Evolutionary conservation across 2,888 invertebrate species (phyloP), one percentile per base, ranked within the genome.

Genomic region (Doris montereyensis): DNA sequence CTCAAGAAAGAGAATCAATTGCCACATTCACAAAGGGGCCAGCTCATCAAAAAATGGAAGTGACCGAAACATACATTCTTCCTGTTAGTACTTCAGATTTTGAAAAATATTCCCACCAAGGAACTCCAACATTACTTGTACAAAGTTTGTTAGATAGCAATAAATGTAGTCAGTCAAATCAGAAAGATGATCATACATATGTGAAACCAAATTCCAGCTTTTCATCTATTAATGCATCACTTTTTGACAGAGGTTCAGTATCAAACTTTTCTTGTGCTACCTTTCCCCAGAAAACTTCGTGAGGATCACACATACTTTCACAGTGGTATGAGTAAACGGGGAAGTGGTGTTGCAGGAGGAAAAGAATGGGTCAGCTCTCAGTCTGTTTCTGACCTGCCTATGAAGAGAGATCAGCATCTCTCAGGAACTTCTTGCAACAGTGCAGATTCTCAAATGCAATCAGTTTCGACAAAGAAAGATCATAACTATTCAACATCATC

Each of bases 251-350:
- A 28, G 17, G 26, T 10, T 68, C 21, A 24, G 75, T 2, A 35
- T 75, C 52, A 4, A 0, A 21, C 10, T 79, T 71, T 58, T 79
- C 79, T 35, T 79, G 75, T 21, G 75, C 79, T 13, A 79, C 79
- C 41, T 79, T 79, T 41, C 79, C 79, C 17, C 21, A 76, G 10
- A 70, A 79, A 79, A 52, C 62, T 71, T 67, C 60, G 79, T 58
- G 79, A 79, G 0, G 79, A 79, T 71, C 79, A 79, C 57, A 79
- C 79, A 3, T 79, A 79, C 52, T 79, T 79, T 71, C 75, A 76
- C 17, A 79, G 79, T 71, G 79, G 79, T 5, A 26, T 79, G 28
- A 67, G 52, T 35, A 70, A 70, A 52, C 68, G 32, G 65, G 60
- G 17, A 24, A 62, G 30, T 52, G 30, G 41, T 60, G 26, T 52